Percentiles rank a stretch among this genome's conserved stretches.
Conservation (phyloP, 2,797 vertebrate species). For the Onychomys torridus region DNA sequence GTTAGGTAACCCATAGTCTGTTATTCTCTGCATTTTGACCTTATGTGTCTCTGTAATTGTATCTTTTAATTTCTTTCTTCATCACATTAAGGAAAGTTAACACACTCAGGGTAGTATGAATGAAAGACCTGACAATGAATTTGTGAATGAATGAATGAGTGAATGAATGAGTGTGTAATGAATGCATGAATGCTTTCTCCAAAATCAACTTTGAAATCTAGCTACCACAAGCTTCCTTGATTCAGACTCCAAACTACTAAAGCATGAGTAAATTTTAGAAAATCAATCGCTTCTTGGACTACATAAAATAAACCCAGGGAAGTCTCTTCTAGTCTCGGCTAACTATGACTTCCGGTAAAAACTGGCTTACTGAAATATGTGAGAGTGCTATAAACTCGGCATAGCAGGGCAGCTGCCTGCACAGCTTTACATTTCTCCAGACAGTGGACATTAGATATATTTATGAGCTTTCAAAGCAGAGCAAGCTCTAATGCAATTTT, state of each 20-base stretch:
- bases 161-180: neutral
- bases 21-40: neutral
- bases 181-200: neutral
- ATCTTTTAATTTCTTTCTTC: neutral
- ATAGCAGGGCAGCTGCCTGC: slow-evolving; percentile 86
- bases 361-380: slow-evolving; percentile 70
- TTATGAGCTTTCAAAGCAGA: slow-evolving; percentile 87
- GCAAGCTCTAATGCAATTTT: slow-evolving; percentile 90
- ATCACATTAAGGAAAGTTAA: neutral
- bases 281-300: neutral
- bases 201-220: slow-evolving; percentile 20
- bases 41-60: neutral
- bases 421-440: slow-evolving; percentile 83
- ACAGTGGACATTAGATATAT: slow-evolving; percentile 89
- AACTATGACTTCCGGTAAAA: slow-evolving; percentile 69
- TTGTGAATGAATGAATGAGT: neutral
- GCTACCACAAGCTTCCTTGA: slow-evolving; percentile 5
- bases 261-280: neutral
- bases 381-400: slow-evolving; percentile 75
- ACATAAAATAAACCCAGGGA: slow-evolving; percentile 67
- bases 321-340: slow-evolving; percentile 46
- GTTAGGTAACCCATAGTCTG: neutral
- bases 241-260: neutral
- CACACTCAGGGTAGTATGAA: neutral
- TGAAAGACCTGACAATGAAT: neutral